These are phyloP conservation scores for Metaphire vulgaris DNA, from an alignment of 1,140 invertebrate species.

Conservation along the genomic window DNA sequence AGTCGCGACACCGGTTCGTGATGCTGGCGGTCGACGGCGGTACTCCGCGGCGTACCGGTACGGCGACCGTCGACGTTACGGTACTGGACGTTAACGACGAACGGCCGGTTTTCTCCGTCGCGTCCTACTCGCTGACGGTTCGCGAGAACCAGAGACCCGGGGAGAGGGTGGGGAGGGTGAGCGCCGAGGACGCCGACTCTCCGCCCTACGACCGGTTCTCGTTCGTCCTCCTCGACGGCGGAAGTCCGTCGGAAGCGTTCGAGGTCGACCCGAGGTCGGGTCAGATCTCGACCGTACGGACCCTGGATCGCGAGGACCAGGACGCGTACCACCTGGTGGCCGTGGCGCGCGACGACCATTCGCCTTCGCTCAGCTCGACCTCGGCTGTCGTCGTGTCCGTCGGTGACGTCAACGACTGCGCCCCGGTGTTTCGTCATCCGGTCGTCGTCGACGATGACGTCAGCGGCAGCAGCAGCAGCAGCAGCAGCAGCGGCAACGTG, in stretches of 20 bases:
- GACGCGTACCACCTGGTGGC: conserved; percentile 13
- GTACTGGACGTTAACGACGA: conserved; percentile 73
- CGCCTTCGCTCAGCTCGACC: background rate
- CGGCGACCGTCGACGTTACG: conserved; percentile 80
- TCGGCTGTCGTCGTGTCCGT: conserved; percentile 13
- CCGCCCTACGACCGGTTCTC: conserved; percentile 23
- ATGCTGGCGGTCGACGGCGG: conserved; percentile 92
- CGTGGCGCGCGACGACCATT: background rate
- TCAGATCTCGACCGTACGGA: conserved; percentile 11
- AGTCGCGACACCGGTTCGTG: conserved; percentile 73
- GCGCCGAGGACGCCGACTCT: conserved; percentile 19
- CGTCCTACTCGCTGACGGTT: conserved; percentile 64
- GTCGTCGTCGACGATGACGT: conserved; percentile 17
- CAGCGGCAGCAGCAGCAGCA: no score
- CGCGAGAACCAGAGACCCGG: conserved; percentile 64
- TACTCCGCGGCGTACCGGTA: conserved; percentile 69
- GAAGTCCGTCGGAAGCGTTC: conserved; percentile 20
- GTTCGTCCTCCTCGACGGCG: conserved; percentile 13
- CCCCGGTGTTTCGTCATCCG: conserved; percentile 21
- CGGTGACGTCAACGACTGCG: conserved; percentile 25
- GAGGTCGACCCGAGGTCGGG: conserved; percentile 20
- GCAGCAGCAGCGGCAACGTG: background rate
- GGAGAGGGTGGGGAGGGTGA: conserved; percentile 21
- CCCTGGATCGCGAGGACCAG: conserved; percentile 22
- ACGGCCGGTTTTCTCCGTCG: conserved; percentile 68